Conservation (phyloP, 1,140 invertebrate species). For the Solenopsis invicta region DNA sequence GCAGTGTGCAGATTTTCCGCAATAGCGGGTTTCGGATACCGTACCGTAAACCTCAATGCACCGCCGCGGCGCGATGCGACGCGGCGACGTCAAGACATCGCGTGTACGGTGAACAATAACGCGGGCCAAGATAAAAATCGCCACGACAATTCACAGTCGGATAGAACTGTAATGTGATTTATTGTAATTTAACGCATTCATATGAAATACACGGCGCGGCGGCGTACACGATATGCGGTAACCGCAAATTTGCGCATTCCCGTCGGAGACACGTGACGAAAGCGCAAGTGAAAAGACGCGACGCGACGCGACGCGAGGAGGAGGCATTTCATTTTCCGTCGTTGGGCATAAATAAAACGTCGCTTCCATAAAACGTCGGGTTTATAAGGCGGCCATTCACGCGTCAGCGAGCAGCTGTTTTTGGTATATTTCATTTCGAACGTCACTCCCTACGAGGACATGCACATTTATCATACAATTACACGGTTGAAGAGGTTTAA, state of each 20-base stretch:
- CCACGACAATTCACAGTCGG: background rate
- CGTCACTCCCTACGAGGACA: background rate
- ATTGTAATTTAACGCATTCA: constrained; percentile 2
- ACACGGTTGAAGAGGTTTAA: background rate
- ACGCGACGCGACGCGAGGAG: background rate
- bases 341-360: constrained; percentile 26
- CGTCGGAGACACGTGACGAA: constrained; percentile 6
- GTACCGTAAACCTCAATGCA: background rate
- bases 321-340: constrained; percentile 34
- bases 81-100: too few species aligned
- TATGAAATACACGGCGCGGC: background rate
- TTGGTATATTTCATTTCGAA: constrained; percentile 34
- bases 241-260: constrained; percentile 22
- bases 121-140: background rate
- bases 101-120: background rate
- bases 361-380: constrained; percentile 51
- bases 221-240: background rate
- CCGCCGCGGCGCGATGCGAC: background rate
- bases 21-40: constrained; percentile 22
- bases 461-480: constrained; percentile 27
- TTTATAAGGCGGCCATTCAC: constrained; percentile 53
- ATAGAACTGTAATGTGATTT: background rate
- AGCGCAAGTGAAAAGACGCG: constrained; percentile 36
- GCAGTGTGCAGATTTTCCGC: background rate
- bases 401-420: constrained; percentile 54